Evolutionary conservation across 2,797 vertebrate genomes (phyloP).

Genomic region (Heteromormyrus szaboi): DNA sequence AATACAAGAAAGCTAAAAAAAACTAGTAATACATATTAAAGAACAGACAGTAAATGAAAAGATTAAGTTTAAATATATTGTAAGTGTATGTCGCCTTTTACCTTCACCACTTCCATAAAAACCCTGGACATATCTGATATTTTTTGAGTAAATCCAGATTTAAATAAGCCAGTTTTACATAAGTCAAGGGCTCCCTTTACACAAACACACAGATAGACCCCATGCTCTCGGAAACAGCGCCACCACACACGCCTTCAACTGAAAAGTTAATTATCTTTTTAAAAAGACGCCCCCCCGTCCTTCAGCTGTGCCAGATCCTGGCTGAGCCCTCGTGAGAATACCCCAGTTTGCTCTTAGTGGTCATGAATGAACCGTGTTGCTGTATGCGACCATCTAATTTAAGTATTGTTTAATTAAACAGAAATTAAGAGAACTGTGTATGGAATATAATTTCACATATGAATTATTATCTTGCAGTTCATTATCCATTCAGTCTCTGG

Average conservation of each 20-base stretch:
- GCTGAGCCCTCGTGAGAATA: constrained; percentile 62
- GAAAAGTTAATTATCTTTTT: constrained; percentile 77
- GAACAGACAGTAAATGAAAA: not conserved
- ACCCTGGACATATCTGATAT: not conserved
- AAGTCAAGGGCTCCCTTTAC: not conserved
- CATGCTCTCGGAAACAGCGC: constrained; percentile 41
- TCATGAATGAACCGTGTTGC: constrained; percentile 73
- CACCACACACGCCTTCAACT: constrained; percentile 66
- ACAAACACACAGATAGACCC: not conserved
- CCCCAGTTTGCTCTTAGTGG: constrained; percentile 75
- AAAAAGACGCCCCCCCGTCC: constrained; percentile 71
- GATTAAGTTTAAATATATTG: not conserved
- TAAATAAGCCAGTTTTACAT: not conserved
- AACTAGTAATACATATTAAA: not conserved
- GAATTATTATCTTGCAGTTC: constrained; percentile 76
- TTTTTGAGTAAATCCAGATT: not conserved
- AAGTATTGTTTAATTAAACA: constrained; percentile 78
- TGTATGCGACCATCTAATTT: constrained; percentile 75
- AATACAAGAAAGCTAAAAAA: not conserved
- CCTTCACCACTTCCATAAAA: not conserved
- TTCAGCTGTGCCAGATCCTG: constrained; percentile 72
- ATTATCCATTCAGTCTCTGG: constrained; percentile 55
- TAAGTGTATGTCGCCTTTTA: not conserved
- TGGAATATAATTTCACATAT: constrained; percentile 77
- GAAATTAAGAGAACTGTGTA: constrained; percentile 77